Percentiles rank a stretch among this genome's conserved stretches.
Evolutionary conservation across 2,113 vertebrate genomes (phyloP).

Genomic region (Alexandromys fortis): DNA sequence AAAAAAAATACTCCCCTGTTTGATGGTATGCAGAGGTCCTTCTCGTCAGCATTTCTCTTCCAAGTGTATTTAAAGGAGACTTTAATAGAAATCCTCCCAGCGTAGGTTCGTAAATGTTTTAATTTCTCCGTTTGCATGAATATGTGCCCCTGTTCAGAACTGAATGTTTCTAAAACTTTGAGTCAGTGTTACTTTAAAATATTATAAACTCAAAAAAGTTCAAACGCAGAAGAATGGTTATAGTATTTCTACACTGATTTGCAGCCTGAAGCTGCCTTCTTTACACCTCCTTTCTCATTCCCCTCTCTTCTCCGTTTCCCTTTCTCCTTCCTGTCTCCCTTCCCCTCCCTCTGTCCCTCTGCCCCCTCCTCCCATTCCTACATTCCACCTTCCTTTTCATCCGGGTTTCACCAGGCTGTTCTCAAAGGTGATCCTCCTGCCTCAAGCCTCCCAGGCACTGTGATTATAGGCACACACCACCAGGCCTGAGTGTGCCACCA

Average conservation of each 20-base stretch:
- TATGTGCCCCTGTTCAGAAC: neutral
- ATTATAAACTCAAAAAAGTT: neutral
- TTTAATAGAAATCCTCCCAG: slow-evolving; percentile 17
- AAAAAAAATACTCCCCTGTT: neutral
- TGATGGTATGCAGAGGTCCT: neutral
- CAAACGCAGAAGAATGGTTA: neutral
- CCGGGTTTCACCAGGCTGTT: neutral
- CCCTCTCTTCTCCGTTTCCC: neutral
- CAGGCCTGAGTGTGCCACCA: too few relatives aligned
- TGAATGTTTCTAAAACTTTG: slow-evolving; percentile 36
- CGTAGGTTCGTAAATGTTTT: slow-evolving; percentile 42
- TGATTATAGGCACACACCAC: neutral
- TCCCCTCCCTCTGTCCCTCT: neutral
- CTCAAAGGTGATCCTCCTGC: neutral
- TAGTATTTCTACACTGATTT: neutral
- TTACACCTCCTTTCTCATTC: too few relatives aligned
- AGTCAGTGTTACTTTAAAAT: neutral
- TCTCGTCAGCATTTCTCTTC: slow-evolving; percentile 4
- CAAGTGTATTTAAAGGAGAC: slow-evolving; percentile 4
- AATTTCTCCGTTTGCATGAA: slow-evolving; percentile 11
- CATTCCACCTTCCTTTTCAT: neutral
- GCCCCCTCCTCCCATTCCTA: neutral
- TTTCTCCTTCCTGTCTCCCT: neutral
- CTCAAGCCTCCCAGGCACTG: neutral
- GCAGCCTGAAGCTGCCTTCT: neutral